These are phyloP conservation scores for Cyprinella venusta DNA, from an alignment of 2,797 vertebrate genomes.

Conservation along the genomic window DNA sequence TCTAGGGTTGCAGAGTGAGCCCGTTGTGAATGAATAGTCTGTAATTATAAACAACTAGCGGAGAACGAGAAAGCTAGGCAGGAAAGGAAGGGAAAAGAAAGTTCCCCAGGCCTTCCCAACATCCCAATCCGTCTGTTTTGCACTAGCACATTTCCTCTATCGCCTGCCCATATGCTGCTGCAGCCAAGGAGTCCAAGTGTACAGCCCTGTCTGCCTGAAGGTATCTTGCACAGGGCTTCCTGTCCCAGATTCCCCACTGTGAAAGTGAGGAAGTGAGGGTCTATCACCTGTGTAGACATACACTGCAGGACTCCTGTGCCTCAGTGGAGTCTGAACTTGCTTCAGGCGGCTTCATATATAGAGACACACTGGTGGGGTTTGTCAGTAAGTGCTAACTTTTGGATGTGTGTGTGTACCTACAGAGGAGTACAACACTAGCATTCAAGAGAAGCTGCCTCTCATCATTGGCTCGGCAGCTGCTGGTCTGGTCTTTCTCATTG, in stretches of 20 bases:
- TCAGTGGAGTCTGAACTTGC: slow-evolving; percentile 34
- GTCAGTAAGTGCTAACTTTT: slow-evolving; percentile 41
- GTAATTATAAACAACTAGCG: slow-evolving; percentile 53
- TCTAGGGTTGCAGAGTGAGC: slow-evolving; percentile 50
- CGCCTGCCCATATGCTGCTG: slow-evolving; percentile 55
- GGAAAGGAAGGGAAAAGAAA: slow-evolving; percentile 38
- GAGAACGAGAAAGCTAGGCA: slow-evolving; percentile 4
- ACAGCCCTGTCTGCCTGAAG: slow-evolving; percentile 45
- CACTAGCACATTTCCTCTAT: slow-evolving; percentile 46
- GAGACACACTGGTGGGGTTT: slow-evolving; percentile 38
- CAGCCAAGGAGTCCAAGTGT: slow-evolving; percentile 28
- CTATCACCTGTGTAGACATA: slow-evolving; percentile 43
- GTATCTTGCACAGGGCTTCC: slow-evolving; percentile 42
- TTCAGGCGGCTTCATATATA: slow-evolving; percentile 53
- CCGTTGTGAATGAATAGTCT: slow-evolving; percentile 51
- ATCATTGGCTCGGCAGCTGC: slow-evolving; percentile 95
- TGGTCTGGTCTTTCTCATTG: slow-evolving; percentile 94
- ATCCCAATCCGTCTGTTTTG: slow-evolving; percentile 71
- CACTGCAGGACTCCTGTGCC: slow-evolving; percentile 10
- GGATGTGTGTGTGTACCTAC: slow-evolving; percentile 50
- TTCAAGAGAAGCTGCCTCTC: slow-evolving; percentile 97
- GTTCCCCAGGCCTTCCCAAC: slow-evolving; percentile 45
- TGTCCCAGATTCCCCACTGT: slow-evolving; percentile 40
- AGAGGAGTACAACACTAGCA: slow-evolving; percentile 97
- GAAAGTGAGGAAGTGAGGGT: slow-evolving; percentile 33